A percentile compares a stretch with the other conserved stretches of the same genome.
These are phyloP conservation scores for Campoplex capitator DNA, from an alignment of 2,888 invertebrate genomes.

Conservation along the genomic window DNA sequence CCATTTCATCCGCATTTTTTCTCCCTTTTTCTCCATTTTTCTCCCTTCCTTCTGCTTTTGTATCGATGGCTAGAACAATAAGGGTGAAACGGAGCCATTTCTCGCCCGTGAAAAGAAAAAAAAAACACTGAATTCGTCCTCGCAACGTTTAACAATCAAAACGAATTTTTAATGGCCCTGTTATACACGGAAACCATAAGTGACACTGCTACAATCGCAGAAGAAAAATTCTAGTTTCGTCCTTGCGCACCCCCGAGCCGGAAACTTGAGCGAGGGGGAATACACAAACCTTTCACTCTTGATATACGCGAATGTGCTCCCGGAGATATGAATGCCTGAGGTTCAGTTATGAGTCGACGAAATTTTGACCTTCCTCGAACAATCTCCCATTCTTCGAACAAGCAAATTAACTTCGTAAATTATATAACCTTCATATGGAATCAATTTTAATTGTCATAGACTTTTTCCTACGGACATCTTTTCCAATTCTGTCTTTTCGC, in stretches of 20 bases:
- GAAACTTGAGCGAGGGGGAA: constrained; percentile 63
- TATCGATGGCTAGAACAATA: constrained; percentile 3
- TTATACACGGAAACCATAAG: not conserved
- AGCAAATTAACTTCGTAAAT: not conserved
- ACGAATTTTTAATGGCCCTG: not conserved
- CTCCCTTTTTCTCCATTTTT: constrained; percentile 19
- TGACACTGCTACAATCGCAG: not conserved
- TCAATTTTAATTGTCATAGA: not conserved
- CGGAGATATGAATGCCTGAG: constrained; percentile 64
- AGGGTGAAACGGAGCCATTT: not conserved
- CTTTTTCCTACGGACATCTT: not conserved
- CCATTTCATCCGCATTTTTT: constrained; percentile 28
- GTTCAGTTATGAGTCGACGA: constrained; percentile 5
- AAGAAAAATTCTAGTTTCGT: not conserved
- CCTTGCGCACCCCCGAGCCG: constrained; percentile 17
- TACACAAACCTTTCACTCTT: constrained; percentile 25
- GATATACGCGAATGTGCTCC: constrained; percentile 32
- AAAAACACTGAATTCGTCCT: not conserved
- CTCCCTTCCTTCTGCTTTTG: not conserved
- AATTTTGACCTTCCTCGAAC: not conserved
- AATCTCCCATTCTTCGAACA: not conserved
- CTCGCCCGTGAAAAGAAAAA: not conserved
- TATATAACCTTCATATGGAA: not conserved
- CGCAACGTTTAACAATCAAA: not conserved
- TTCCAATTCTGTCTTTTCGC: too few species aligned